phyloP scores from a whole-genome alignment of 2,888 invertebrate species.

The Agrochola lota region DNA sequence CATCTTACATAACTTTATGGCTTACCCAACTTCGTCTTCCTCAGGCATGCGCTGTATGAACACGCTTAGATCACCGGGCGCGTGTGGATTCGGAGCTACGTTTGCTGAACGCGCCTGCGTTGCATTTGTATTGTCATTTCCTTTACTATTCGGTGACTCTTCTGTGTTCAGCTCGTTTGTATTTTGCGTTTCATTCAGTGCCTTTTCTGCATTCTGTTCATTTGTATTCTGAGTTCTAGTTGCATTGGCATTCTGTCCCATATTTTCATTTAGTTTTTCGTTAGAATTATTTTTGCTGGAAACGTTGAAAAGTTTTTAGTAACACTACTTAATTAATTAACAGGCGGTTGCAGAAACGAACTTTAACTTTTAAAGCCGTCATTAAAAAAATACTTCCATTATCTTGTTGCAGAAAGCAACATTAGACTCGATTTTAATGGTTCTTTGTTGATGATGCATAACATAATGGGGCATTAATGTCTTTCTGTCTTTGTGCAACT shows the following conservation, averaged over 20 bases:
- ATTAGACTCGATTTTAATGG: no score
- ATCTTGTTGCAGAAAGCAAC: no score
- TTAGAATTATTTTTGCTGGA: not conserved
- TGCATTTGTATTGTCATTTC: not conserved
- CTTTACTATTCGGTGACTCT: no score
- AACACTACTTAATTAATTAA: not conserved
- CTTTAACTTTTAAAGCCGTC: no score
- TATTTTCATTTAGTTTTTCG: not conserved
- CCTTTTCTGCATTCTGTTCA: not conserved
- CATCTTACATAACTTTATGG: not conserved
- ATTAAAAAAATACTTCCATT: no score
- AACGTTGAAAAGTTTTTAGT: not conserved
- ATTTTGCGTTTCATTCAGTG: not conserved
- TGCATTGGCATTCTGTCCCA: not conserved
- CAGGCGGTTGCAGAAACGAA: no score
- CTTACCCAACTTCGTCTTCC: slow-evolving; percentile 10
- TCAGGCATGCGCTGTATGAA: not conserved
- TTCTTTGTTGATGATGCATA: no score
- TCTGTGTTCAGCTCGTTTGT: not conserved
- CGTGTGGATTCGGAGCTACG: not conserved
- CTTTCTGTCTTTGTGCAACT: no score
- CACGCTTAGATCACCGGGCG: not conserved
- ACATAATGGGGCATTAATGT: no score
- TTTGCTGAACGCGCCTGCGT: not conserved
- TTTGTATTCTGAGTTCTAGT: not conserved